phyloP scores from a whole-genome alignment of 2,888 invertebrate species.

The Cylindroiulus punctatus region DNA sequence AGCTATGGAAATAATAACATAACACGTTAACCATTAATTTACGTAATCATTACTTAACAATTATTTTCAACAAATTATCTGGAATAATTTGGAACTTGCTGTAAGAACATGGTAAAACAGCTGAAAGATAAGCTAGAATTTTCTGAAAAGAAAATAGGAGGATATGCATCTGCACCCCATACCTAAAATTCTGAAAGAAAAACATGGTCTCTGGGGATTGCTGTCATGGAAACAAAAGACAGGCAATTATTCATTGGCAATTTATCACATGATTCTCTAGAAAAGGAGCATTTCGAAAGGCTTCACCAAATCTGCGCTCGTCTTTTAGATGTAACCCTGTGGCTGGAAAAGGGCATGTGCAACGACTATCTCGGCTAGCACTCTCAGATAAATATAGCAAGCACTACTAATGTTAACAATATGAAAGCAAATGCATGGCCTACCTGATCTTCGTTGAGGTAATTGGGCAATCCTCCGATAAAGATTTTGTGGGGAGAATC shows the following conservation, averaged over 20 bases:
- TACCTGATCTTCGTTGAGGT: slow-evolving; percentile 99
- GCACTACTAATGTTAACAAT: not conserved
- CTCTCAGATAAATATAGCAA: not conserved
- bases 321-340: slow-evolving; percentile 44
- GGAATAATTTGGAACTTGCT: not conserved
- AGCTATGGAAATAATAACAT: slow-evolving; percentile 25
- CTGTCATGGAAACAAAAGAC: slow-evolving; percentile 7
- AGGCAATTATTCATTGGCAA: slow-evolving; percentile 11
- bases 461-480: slow-evolving; percentile 97
- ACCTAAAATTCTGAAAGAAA: slow-evolving; percentile 37
- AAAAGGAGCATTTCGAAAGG: not conserved
- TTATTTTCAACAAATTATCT: too few species aligned
- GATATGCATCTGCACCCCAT: slow-evolving; percentile 29
- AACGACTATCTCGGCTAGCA: not conserved
- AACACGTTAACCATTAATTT: not conserved
- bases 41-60: slow-evolving; percentile 24
- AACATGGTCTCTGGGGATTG: not conserved
- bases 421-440: slow-evolving; percentile 62
- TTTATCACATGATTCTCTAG: not conserved
- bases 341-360: slow-evolving; percentile 37
- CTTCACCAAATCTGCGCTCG: slow-evolving; percentile 27
- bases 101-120: not conserved
- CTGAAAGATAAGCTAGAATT: slow-evolving; percentile 29
- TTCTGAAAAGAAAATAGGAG: slow-evolving; percentile 9
- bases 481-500: slow-evolving; percentile 99